Conservation (phyloP, 2,797 vertebrate genomes). For the Thunnus albacares region DNA sequence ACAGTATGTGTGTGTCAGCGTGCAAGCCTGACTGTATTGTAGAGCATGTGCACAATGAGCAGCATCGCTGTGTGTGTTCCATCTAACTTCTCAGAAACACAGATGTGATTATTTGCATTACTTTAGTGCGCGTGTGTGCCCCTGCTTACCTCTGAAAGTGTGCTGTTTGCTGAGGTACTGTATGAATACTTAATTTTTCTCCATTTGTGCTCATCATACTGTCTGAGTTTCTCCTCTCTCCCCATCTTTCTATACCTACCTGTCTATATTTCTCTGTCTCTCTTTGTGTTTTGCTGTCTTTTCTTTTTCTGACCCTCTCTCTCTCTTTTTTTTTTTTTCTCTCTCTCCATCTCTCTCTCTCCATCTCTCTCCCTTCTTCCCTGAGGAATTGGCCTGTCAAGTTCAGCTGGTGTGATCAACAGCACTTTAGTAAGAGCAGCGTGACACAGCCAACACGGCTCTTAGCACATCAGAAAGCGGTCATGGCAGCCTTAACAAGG, state of each 20-base stretch:
- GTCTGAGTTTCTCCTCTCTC: constrained; percentile 20
- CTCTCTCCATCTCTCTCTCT: no score
- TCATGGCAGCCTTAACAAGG: constrained; percentile 60
- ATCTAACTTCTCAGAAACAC: constrained; percentile 35
- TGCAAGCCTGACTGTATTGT: not conserved
- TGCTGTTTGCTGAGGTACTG: constrained; percentile 7
- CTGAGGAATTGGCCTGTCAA: constrained; percentile 74
- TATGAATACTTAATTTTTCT: constrained; percentile 28
- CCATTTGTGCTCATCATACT: constrained; percentile 20
- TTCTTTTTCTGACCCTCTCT: not conserved
- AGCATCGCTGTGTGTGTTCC: constrained; percentile 5
- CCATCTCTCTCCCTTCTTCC: constrained; percentile 16
- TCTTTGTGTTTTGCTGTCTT: not conserved
- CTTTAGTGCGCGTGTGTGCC: constrained; percentile 14
- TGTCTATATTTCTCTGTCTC: constrained; percentile 7
- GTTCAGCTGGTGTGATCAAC: constrained; percentile 68
- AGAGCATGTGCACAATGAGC: constrained; percentile 1
- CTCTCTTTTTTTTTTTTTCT: not conserved
- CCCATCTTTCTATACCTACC: not conserved
- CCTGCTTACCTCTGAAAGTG: constrained; percentile 10
- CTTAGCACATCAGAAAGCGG: constrained; percentile 64
- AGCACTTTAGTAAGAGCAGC: constrained; percentile 66
- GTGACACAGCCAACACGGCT: constrained; percentile 63
- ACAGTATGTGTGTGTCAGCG: constrained; percentile 24
- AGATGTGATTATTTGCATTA: constrained; percentile 58